Conservation (phyloP, 2,797 vertebrate species). For the Sebastes diaconus region DNA sequence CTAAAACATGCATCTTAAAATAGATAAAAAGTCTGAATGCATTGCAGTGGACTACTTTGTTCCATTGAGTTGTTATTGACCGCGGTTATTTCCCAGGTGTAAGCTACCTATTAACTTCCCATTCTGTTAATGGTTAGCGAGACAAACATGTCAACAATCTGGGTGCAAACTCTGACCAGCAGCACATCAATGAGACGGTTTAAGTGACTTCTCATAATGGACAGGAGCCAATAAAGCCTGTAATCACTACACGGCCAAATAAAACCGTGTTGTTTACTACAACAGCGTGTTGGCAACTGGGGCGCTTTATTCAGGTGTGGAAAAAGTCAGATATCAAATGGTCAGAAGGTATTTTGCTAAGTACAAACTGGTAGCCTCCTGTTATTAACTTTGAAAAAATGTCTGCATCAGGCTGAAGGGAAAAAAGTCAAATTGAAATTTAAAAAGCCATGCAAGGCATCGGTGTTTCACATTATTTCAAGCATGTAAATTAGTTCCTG, state of each 20-base stretch:
- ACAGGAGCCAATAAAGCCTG: conserved; percentile 16
- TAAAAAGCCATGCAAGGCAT: neutral
- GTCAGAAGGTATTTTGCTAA: neutral
- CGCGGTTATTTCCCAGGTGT: conserved; percentile 32
- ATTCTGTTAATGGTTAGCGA: conserved; percentile 65
- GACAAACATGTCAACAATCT: conserved; percentile 67
- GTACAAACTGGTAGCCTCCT: neutral
- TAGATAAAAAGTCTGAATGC: neutral
- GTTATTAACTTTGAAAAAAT: neutral
- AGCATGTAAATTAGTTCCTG: neutral
- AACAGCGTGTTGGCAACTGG: neutral
- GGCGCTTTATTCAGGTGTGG: neutral
- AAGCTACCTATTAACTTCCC: conserved; percentile 62
- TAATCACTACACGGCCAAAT: conserved; percentile 22
- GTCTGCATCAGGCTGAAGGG: neutral
- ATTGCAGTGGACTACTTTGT: neutral
- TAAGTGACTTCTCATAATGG: conserved; percentile 27
- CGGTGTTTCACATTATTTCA: neutral
- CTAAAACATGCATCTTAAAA: conserved; percentile 2
- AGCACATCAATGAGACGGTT: conserved; percentile 41
- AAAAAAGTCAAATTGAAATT: neutral
- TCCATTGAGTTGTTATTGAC: conserved; percentile 24
- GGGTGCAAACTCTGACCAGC: conserved; percentile 60
- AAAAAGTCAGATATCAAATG: neutral
- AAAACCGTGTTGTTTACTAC: conserved; percentile 35